Base-by-base conservation (phyloP, 1,140 invertebrate species). In the Drosophila nikananu region DNA sequence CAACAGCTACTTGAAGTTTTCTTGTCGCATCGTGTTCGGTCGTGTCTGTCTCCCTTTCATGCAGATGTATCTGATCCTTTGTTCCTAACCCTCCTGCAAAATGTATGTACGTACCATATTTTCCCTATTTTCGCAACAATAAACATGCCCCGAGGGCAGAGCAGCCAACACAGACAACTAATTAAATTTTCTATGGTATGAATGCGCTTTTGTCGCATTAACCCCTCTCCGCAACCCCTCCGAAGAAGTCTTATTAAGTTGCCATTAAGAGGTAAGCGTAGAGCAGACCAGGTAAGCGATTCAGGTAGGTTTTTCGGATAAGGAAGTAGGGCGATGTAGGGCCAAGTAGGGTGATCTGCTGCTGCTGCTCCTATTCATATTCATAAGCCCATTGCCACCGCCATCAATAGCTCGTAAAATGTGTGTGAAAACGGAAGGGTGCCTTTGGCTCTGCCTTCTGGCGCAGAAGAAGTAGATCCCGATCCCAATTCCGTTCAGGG, bases 381-480 rank as follows among this genome's bases (percentile, higher is more conserved):
- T 86, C 82, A 86, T 86, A 86, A 86, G 82, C 74, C 72, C 82
- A 81, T 86, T 86, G 80, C 80, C 82, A 86, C 78, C 72, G 83
- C 82, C 82, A 86, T 86, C 82, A 86, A 86, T 86, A 84, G 82
- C 77, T 84, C 82, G 78, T 84, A 86, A 84, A 83, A 84, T 81
- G 82, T 86, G 78, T 86, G 82, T 86, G 78, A 86, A 86, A 86
- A 64, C 73, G 83, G 19, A 71, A 64, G 81, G 82, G 82, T 81
- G 81, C 82, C 23, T 32, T 32, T 27, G 41, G 2, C 12, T n/a
- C 42, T 27, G 49, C 27, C 49, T 52, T 54, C 51, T 54, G 51
- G 30, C 51, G 13, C 30, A 9, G 52, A 21, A 54, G 51, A 54
- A 37, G 30, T 44, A 44, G 64, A 70, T 46, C 42, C 37, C 58